phyloP scores from a whole-genome alignment of 2,888 invertebrate species.

The Mycogona germanica region DNA sequence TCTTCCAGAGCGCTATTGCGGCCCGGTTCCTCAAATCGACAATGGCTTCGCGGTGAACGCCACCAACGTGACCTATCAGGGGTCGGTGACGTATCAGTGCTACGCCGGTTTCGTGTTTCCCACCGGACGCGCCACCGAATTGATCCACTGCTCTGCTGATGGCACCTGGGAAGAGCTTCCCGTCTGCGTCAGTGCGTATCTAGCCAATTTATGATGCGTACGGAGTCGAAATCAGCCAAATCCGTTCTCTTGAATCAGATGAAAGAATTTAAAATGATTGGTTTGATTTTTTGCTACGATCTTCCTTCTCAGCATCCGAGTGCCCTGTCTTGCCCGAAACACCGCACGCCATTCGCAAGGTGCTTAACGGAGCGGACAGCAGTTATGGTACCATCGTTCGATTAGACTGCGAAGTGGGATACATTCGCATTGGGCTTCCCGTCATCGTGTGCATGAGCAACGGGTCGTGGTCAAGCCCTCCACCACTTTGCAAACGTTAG shows the following conservation, averaged over 20 bases:
- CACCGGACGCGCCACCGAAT: slow-evolving; percentile 72
- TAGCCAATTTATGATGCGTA: slow-evolving; percentile 2
- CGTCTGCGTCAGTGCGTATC: slow-evolving; percentile 57
- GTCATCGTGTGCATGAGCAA: slow-evolving; percentile 90
- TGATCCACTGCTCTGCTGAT: slow-evolving; percentile 75
- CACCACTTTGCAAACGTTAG: slow-evolving; percentile 70
- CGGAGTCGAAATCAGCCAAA: too few species aligned
- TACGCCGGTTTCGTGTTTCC: slow-evolving; percentile 93
- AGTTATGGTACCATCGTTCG: slow-evolving; percentile 88
- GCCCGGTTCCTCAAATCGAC: slow-evolving; percentile 94
- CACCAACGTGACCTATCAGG: slow-evolving; percentile 86
- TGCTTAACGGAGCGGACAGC: slow-evolving; percentile 77
- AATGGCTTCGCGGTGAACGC: slow-evolving; percentile 95
- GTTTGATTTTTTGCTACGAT: slow-evolving; percentile 7
- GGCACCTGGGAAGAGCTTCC: slow-evolving; percentile 89
- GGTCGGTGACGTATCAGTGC: slow-evolving; percentile 89
- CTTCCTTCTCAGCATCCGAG: slow-evolving; percentile 85
- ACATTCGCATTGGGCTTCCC: slow-evolving; percentile 73
- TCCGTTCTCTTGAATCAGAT: too few species aligned
- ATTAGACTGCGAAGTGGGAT: slow-evolving; percentile 84
- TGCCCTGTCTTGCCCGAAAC: slow-evolving; percentile 78
- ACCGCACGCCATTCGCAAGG: slow-evolving; percentile 70
- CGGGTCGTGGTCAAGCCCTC: slow-evolving; percentile 87
- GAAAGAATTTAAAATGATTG: not conserved
- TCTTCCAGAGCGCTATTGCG: slow-evolving; percentile 55